Base-by-base conservation (phyloP, 2,113 vertebrate genomes). In the Leptosomus discolor region DNA sequence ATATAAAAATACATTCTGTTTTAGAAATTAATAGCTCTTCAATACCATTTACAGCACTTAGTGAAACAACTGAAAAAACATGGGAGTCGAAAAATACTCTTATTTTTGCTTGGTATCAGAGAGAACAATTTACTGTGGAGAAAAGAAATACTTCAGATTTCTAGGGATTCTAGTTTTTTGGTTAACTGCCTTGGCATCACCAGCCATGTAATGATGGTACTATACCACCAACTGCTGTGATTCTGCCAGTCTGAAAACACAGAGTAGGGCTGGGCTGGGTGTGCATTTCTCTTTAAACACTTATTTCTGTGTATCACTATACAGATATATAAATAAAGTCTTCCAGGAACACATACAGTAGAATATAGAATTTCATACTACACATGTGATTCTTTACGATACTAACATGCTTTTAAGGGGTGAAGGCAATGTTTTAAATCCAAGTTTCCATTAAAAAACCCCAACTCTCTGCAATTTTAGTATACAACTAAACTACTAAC, bases 21-120 rank as follows among this genome's bases (percentile, higher is more conserved):
- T 37, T 84, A 70, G 56, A 64, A 77, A 65, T 65, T 34, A 85
- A 61, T 45, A 68, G 9, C 22, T 82, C 46, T 67, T 71, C 56
- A 41, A 8, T 36, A 41, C 45, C 1, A 24, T 46, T 84, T 46
- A 5, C 6, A 30, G 13, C 11, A 32, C 23, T 79, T 60, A 56
- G 36, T 80, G 92, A 94, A 92, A 82, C 54, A 91, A 77, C 48
- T n/a, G 65, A 93, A 96, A 91, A 78, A 63, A 78, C 53, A 67
- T 61, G n/a, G 69, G 64, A 86, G 70, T 57, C 93, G 79, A 88
- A 74, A 92, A 91, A 73, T 92, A 51, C 34, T 91, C 56, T 78
- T 80, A 48, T 20, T 76, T 81, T 73, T 13, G 43, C 7, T 71
- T n/a, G 20, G 8, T 8, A 20, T 80, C 19, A n/a, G 29, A 64